These are phyloP conservation scores for Axea sp. DNA, from an alignment of 2,888 invertebrate species.

Conservation along the genomic window DNA sequence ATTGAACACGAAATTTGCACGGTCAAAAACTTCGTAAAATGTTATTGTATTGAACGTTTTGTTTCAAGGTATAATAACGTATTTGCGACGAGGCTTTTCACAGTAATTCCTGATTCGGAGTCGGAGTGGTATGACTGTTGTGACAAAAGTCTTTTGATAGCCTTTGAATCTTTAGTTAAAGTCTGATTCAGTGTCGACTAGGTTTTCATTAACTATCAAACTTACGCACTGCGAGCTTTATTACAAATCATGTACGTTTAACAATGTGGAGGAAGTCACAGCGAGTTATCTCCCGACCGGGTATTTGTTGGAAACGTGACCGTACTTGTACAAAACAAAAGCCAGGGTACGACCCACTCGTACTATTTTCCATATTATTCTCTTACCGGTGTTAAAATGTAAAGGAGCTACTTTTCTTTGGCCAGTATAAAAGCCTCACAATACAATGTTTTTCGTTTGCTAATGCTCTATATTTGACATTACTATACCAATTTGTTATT, in stretches of 20 bases:
- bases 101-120: slow-evolving; percentile 22
- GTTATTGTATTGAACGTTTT: slow-evolving; percentile 22
- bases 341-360: slow-evolving; percentile 42
- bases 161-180: slow-evolving; percentile 43
- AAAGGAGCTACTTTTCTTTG: slow-evolving; percentile 50
- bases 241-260: slow-evolving; percentile 44
- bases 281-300: slow-evolving; percentile 43
- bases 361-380: slow-evolving; percentile 59
- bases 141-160: slow-evolving; percentile 44
- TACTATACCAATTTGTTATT: slow-evolving; percentile 23
- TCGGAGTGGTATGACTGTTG: slow-evolving; percentile 6
- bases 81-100: slow-evolving; percentile 32
- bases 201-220: slow-evolving; percentile 52
- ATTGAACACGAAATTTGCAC: slow-evolving; percentile 6
- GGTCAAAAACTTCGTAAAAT: not conserved
- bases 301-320: slow-evolving; percentile 53
- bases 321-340: slow-evolving; percentile 57
- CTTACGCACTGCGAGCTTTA: slow-evolving; percentile 48
- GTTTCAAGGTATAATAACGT: slow-evolving; percentile 25
- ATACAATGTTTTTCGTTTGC: slow-evolving; percentile 20
- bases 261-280: slow-evolving; percentile 49
- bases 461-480: slow-evolving; percentile 21
- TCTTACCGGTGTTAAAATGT: slow-evolving; percentile 47
- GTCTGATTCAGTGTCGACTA: slow-evolving; percentile 32
- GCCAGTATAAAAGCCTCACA: slow-evolving; percentile 31